Percentiles rank a stretch among this genome's conserved stretches.
These are phyloP conservation scores for Tringa solitaria DNA, from an alignment of 2,113 vertebrate genomes.

Conservation along the genomic window DNA sequence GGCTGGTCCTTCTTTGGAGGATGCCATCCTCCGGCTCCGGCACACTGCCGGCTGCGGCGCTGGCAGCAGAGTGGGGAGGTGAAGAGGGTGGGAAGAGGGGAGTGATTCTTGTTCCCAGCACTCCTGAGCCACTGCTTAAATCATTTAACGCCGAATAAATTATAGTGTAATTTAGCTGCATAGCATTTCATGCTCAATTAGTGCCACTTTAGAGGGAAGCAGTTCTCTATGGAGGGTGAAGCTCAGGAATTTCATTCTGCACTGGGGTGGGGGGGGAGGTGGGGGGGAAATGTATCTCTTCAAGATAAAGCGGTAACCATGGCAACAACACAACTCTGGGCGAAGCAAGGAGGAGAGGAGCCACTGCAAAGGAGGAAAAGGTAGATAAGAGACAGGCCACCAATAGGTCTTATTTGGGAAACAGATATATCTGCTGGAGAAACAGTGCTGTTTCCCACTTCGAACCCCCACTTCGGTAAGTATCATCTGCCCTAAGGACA, in stretches of 20 bases:
- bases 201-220: slow-evolving; percentile 45
- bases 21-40: fast-evolving
- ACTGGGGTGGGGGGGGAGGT: not conserved
- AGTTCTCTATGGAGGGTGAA: not conserved
- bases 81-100: slow-evolving; percentile 1
- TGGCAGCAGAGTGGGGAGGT: not conserved
- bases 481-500: fast-evolving
- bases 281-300: not conserved
- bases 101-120: not conserved
- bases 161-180: slow-evolving; percentile 52
- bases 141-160: slow-evolving; percentile 62
- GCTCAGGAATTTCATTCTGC: not conserved
- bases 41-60: fast-evolving
- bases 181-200: slow-evolving; percentile 69
- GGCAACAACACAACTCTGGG: slow-evolving; percentile 18
- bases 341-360: not conserved
- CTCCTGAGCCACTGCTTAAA: slow-evolving; percentile 39
- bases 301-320: slow-evolving; percentile 50
- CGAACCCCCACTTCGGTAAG: not conserved
- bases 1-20: not conserved
- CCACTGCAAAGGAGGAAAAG: not conserved
- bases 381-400: not conserved
- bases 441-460: no score
- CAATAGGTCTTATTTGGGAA: not conserved
- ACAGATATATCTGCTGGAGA: not conserved